Evolutionary conservation across 2,113 vertebrate species (phyloP).

Genomic region (Ceyx margarethae): DNA sequence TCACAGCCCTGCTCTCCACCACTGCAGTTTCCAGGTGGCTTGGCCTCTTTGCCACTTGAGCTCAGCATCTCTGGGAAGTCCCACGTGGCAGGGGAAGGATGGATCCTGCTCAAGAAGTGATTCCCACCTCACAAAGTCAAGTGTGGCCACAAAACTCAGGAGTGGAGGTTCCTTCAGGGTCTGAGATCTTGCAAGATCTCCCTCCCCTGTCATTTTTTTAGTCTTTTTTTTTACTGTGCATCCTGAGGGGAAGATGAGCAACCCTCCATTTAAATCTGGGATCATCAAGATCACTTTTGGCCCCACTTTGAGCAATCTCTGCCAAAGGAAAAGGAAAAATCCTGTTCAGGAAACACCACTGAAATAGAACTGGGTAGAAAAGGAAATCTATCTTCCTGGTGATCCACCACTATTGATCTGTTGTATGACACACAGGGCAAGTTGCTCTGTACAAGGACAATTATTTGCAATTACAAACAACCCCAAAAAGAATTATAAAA

Average conservation of each 20-base stretch:
- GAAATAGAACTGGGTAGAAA: not conserved
- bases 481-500: not conserved
- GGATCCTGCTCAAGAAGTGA: not conserved
- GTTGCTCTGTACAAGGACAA: not conserved
- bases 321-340: not conserved
- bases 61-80: not conserved
- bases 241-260: not conserved
- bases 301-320: not conserved
- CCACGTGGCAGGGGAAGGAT: accelerated
- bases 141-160: accelerated
- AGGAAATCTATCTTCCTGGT: not conserved
- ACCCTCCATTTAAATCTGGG: not conserved
- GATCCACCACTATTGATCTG: not conserved
- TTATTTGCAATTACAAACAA: slow-evolving; percentile 26
- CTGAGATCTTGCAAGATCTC: not conserved
- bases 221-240: not conserved
- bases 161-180: not conserved
- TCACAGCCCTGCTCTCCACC: not conserved
- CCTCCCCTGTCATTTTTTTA: not conserved
- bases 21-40: not conserved
- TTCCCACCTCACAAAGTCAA: not conserved
- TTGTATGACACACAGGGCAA: not conserved
- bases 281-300: not conserved
- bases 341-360: not conserved
- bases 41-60: not conserved